Evolutionary conservation across 2,888 invertebrate genomes (phyloP).

Genomic region (Diplazon laetatorius): DNA sequence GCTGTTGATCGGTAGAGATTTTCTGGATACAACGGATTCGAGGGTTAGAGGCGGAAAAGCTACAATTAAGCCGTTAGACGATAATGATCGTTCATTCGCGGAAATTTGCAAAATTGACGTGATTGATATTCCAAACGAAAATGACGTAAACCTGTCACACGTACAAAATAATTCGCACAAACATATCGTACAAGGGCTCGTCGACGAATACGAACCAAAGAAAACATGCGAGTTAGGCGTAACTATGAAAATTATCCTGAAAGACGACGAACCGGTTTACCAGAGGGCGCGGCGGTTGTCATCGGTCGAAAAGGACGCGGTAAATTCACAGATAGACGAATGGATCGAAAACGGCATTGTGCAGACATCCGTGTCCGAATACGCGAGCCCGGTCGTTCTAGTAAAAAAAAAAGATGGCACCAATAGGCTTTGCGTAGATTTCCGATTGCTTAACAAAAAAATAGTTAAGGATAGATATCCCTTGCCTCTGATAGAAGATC

Average conservation of each 20-base stretch:
- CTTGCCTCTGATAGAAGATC: too few species aligned
- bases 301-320: slow-evolving; percentile 60
- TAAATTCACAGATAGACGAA: slow-evolving; percentile 69
- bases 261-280: slow-evolving; percentile 58
- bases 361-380: slow-evolving; percentile 70
- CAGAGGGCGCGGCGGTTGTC: slow-evolving; percentile 66
- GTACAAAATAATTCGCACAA: too few species aligned
- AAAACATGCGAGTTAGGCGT: slow-evolving; percentile 37
- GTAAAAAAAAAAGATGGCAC: slow-evolving; percentile 62
- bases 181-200: background rate
- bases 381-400: slow-evolving; percentile 66
- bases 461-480: too few species aligned
- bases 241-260: slow-evolving; percentile 54
- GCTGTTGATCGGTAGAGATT: slow-evolving; percentile 62
- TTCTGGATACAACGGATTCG: slow-evolving; percentile 46
- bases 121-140: too few species aligned
- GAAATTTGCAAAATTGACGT: too few species aligned
- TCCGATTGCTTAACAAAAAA: slow-evolving; percentile 8
- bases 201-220: slow-evolving; percentile 44
- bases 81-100: too few species aligned
- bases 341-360: slow-evolving; percentile 72
- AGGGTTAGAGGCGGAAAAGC: slow-evolving; percentile 32
- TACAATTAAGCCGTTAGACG: too few species aligned
- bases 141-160: too few species aligned
- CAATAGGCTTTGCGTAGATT: slow-evolving; percentile 58